Conservation (phyloP, 1,140 invertebrate genomes). For the Anoplolepis gracilipes region DNA sequence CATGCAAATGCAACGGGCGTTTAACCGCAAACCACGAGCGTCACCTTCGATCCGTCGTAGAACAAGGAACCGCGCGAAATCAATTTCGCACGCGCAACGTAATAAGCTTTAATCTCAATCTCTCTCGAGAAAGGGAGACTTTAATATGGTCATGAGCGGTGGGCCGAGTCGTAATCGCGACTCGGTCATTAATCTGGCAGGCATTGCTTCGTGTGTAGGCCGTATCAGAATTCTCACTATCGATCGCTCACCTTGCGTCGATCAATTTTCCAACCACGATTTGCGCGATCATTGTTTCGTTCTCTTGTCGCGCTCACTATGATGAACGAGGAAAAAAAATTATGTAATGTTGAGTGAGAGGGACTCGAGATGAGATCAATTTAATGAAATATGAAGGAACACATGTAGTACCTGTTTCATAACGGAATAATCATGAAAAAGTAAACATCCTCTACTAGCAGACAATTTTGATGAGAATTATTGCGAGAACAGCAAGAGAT, state of each 20-base stretch:
- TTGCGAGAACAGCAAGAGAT: background rate
- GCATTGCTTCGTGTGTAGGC: constrained; percentile 71
- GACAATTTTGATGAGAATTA: constrained; percentile 49
- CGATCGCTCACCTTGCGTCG: constrained; percentile 69
- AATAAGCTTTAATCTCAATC: constrained; percentile 79
- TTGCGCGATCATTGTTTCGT: constrained; percentile 14
- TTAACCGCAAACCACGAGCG: constrained; percentile 55
- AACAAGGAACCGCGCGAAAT: constrained; percentile 72
- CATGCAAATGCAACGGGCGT: constrained; percentile 27
- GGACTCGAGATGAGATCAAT: constrained; percentile 65
- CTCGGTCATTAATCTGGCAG: constrained; percentile 78
- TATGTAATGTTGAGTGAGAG: constrained; percentile 40
- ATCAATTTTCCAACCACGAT: constrained; percentile 50
- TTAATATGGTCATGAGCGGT: constrained; percentile 75
- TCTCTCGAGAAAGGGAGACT: constrained; percentile 69
- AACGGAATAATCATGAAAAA: background rate
- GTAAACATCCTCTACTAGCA: background rate
- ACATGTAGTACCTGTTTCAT: background rate
- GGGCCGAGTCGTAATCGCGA: constrained; percentile 72
- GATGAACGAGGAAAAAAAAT: constrained; percentile 5
- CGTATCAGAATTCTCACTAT: constrained; percentile 74
- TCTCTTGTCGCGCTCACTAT: background rate
- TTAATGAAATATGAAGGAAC: constrained; percentile 39
- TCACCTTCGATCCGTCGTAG: constrained; percentile 61
- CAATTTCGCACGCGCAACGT: constrained; percentile 73